Evolutionary conservation across 2,797 vertebrate genomes (phyloP).

Genomic region (Ciconia nigra): DNA sequence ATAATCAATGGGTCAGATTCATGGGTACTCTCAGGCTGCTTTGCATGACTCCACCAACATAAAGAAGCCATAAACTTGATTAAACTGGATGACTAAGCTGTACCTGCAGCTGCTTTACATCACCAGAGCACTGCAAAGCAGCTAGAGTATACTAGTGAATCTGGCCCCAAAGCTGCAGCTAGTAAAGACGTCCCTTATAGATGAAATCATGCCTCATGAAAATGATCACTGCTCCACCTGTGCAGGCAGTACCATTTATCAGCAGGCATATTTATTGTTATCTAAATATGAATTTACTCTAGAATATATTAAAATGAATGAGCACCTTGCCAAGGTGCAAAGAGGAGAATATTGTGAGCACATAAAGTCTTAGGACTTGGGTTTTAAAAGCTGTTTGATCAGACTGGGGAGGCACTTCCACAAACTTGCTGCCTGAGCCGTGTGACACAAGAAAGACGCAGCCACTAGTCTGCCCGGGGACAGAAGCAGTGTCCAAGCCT

Average conservation of each 20-base stretch:
- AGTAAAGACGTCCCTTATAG: background rate
- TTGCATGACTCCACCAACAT: background rate
- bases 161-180: background rate
- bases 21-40: background rate
- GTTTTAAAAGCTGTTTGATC: background rate
- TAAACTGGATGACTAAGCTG: background rate
- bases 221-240: background rate
- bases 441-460: background rate
- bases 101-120: background rate
- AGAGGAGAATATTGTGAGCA: background rate
- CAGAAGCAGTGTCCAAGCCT: background rate
- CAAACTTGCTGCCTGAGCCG: background rate
- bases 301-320: background rate
- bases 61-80: slow-evolving; percentile 1
- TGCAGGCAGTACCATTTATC: background rate
- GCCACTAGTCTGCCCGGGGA: background rate
- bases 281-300: background rate
- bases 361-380: background rate
- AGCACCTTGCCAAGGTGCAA: background rate
- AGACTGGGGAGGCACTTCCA: background rate
- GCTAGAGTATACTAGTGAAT: background rate
- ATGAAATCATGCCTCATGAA: background rate
- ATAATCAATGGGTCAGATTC: background rate
- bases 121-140: background rate
- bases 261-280: background rate